Conservation (phyloP, 2,113 vertebrate species). For the Colinus virginianus region DNA sequence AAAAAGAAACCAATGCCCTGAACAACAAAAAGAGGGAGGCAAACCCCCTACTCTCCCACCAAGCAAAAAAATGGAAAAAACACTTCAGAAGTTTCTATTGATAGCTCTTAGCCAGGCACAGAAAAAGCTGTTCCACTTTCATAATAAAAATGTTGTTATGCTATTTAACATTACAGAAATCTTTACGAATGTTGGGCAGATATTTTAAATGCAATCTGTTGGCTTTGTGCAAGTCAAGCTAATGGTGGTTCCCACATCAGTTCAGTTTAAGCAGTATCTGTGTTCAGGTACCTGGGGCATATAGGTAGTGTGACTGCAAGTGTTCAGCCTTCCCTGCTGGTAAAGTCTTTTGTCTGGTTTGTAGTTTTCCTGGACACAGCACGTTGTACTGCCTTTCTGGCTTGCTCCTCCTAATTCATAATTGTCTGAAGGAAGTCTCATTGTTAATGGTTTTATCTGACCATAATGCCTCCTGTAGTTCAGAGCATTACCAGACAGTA, state of each 20-base stretch:
- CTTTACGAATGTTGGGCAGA: not conserved
- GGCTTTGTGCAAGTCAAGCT: not conserved
- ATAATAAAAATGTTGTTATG: not conserved
- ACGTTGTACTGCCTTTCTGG: not conserved
- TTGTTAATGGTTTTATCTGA: not conserved
- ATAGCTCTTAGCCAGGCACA: not conserved
- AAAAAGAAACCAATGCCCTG: not conserved
- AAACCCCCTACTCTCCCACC: not conserved
- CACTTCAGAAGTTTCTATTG: not conserved
- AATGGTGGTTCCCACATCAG: not conserved
- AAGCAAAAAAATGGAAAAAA: not conserved
- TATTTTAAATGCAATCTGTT: not conserved
- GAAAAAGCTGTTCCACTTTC: not conserved
- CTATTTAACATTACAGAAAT: not conserved
- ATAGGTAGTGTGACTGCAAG: rapidly evolving
- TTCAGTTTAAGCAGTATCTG: not conserved
- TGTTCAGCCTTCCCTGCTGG: not conserved
- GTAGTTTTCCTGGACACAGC: not conserved
- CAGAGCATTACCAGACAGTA: not conserved
- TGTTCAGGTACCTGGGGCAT: not conserved
- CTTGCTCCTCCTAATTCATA: not conserved
- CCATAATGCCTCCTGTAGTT: not conserved
- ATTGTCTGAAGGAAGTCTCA: not conserved
- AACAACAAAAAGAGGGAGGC: not conserved
- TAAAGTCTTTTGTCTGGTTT: not conserved